A percentile compares a stretch with the other conserved stretches of the same genome.
phyloP scores from a whole-genome alignment of 92 coral and sea anemone species.

The Plumapathes pennacea region DNA sequence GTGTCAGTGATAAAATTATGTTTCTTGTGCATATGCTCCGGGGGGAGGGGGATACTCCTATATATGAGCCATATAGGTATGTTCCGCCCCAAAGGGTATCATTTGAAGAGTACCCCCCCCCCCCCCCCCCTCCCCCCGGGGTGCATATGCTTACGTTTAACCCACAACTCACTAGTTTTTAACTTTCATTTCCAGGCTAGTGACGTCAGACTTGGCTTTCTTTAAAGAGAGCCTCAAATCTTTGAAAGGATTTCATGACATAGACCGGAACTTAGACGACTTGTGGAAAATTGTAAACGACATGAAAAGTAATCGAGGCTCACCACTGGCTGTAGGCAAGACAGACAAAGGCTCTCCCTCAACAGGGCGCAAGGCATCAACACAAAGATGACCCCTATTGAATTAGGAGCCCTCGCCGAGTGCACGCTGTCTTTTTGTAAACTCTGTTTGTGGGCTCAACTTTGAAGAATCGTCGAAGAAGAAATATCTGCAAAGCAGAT shows the following conservation, averaged over 20 bases:
- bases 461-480: too few species aligned
- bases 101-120: too few species aligned
- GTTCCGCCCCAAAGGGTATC: too few species aligned
- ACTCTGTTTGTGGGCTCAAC: too few species aligned
- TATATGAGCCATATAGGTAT: too few species aligned
- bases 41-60: too few species aligned
- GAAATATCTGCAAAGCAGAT: too few species aligned
- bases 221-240: constrained; percentile 80
- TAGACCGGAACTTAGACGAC: constrained; percentile 73
- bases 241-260: constrained; percentile 71
- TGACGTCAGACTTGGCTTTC: constrained; percentile 93
- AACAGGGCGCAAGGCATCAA: constrained; percentile 21
- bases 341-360: constrained; percentile 44
- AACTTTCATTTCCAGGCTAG: constrained; percentile 54
- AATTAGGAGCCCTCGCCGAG: not conserved
- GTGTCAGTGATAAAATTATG: too few species aligned
- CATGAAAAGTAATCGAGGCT: constrained; percentile 39
- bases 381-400: constrained; percentile 29
- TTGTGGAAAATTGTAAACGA: constrained; percentile 86
- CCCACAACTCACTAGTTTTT: not conserved
- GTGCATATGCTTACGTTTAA: too few species aligned
- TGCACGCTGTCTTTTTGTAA: too few species aligned
- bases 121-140: too few species aligned
- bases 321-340: constrained; percentile 47
- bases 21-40: too few species aligned